Evolutionary conservation across 2,888 invertebrate species (phyloP), one percentile per base, ranked within the genome.

Genomic region (Enoplolaimus lenunculus): DNA sequence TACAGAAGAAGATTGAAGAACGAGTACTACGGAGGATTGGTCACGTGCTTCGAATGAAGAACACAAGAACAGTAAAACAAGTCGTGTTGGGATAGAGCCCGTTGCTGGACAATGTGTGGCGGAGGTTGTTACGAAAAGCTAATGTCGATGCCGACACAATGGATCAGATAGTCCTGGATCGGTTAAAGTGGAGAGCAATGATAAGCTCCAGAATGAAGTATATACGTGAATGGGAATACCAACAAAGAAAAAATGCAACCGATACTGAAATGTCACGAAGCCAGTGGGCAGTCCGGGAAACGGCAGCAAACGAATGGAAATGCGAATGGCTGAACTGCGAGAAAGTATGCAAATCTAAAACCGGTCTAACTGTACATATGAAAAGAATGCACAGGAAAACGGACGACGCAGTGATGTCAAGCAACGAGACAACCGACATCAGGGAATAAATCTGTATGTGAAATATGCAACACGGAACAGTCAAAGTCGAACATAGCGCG

Each of bases 1-100:
- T 62, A 13, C 28, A 29, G 62, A 62, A 62, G 7, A 62, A 62
- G 31, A 31, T 62, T 62, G 62, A 62, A n/a, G 62, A 62, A n/a
- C 28, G 62, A n/a, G 62, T 31, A 29, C 28, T 62, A 29, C 62
- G n/a, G 31, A 26, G 62, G 62, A 62, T 62, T 29, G 62, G 62
- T n/a, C 62, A 62, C 31, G 28, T 62, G 28, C n/a, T 62, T 13
- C 16, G 62, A n/a, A 62, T 62, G 31, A n/a, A 62, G 7, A 62
- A 62, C 62, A 13, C 7, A 3, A 62, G 62, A 62, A 3, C 31
- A n/a, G 28, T 29, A 29, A 62, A 62, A 29, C 7, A n/a, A 62
- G 62, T 62, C 29, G 62, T 62, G 16, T 29, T 62, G 31, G 28
- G 31, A 29, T 29, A 29, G 28, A 62, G 28, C 45, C 45, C 45